Base-by-base conservation (phyloP, 2,113 vertebrate genomes). In the Chloebia gouldiae region DNA sequence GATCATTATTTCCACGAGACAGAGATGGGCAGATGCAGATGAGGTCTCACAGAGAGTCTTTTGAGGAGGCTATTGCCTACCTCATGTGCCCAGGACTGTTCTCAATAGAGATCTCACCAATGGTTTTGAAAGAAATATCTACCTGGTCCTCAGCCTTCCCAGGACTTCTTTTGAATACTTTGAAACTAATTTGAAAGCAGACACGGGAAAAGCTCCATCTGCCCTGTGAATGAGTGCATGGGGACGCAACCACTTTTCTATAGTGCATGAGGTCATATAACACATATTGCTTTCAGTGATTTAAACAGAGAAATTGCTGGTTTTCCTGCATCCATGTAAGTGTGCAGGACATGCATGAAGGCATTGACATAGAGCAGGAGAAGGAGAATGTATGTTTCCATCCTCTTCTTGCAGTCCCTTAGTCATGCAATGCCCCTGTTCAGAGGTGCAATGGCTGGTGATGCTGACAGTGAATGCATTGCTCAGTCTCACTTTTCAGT, bases 391-490 rank as follows among this genome's bases (percentile, higher is more conserved):
- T 37, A 10, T 44, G 31, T 39, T 92, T 73, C 54, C 11, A 42
- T 8, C 5, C 9, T 44, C 39, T 60, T 65, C 35, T 86, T 82
- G 59, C 30, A 61, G 66, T n/a, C 14, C 9, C 22, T 35, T 42
- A 61, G 42, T n/a, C 49, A 33, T 12, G 37, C 1, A 0, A 1
- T 19, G 10, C 35, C 33, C 15, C 31, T 61, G 8, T 33, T 89
- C 24, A 42, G 53, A 24, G 35, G 16, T 50, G 50, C 42, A 65
- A n/a, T 18, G 15, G 20, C 18, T 39, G 47, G 35, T 69, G 59
- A 20, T 42, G 47, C 35, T 91, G 63, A n/a, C 30, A 69, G 35
- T 31, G 27, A 85, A 40, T 21, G 6, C 2, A 0, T 18, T 35
- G 33, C 31, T 69, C 57, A 53, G 65, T 53, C 25, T 59, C 28